Evolutionary conservation across 2,888 invertebrate species (phyloP), one percentile per base, ranked within the genome.

Genomic region (Salpingus planirostris): DNA sequence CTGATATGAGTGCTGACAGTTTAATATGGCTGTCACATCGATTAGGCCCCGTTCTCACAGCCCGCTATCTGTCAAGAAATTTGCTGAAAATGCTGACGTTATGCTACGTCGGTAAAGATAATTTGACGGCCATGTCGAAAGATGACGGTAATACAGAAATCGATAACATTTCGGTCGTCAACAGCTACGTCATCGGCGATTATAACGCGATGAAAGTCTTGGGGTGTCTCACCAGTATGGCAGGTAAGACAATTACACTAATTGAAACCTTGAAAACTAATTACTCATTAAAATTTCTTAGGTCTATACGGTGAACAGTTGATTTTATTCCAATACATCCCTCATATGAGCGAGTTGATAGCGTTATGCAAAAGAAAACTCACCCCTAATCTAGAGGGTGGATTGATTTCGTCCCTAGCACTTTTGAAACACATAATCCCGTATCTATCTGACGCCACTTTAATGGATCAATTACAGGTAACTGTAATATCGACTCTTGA

Each of bases 11-110:
- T 54, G 77, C 80, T 0, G 90, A 89, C 54, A 89, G 88, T 52
- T 66, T 91, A 1, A 78, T 90, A 38, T 96, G 96, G 95, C 58
- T 97, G 36, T 82, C 92, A 0, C 89, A 93, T 65, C 76, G 93
- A 41, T 67, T 97, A 11, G 97, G 97, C 0, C 96, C 97, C 0
- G 89, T 96, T 26, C 70, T 97, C 13, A 91, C 92, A 0, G 90
- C 95, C 22, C 79, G 88, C 46, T 84, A 89, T 66, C 71, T 97
- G 14, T 87, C 93, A 0, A 74, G 89, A 37, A 95, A 95, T 68
- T 70, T 98, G 43, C 69, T 97, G 7, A 79, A 93, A 54, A 93
- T 97, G 88, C 66, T 97, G 30, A 88, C 92, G 0, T 65, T 96
- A 2, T 97, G 96, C 63, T 97, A 93, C 59, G 80, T 89, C 12